Evolutionary conservation across 1,140 invertebrate species (phyloP).

Genomic region (Pseudomyrmex pallidus): DNA sequence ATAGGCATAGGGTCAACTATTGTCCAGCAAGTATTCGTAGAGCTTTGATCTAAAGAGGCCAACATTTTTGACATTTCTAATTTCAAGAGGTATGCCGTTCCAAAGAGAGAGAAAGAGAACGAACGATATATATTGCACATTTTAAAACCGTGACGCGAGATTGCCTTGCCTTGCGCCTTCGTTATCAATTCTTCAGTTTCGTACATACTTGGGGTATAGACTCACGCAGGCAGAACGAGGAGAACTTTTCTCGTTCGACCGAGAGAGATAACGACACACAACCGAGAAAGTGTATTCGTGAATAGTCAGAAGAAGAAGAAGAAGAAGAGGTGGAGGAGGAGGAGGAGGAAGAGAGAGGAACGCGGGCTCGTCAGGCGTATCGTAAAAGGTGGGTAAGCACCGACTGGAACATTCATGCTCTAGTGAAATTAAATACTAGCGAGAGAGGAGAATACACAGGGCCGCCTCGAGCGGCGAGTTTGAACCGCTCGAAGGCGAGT

Average conservation of each 20-base stretch:
- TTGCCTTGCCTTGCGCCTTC: background rate
- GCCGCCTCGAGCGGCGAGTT: constrained; percentile 55
- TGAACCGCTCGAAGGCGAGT: constrained; percentile 62
- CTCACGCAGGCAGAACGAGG: constrained; percentile 63
- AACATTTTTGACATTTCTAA: too few species aligned
- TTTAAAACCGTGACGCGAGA: background rate
- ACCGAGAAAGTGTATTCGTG: too few species aligned
- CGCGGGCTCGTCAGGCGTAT: constrained; percentile 70
- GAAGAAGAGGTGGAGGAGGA: constrained; percentile 22
- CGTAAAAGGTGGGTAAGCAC: constrained; percentile 74
- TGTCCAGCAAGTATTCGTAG: too few species aligned
- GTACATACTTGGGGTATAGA: constrained; percentile 29
- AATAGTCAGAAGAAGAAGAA: constrained; percentile 8
- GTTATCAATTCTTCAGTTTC: constrained; percentile 62
- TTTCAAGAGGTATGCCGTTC: too few species aligned
- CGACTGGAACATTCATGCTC: constrained; percentile 77
- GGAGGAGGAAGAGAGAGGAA: constrained; percentile 26
- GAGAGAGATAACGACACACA: constrained; percentile 16
- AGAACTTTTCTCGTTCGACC: constrained; percentile 55
- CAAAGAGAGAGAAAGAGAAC: background rate
- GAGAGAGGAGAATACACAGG: constrained; percentile 38
- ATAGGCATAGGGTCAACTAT: too few species aligned
- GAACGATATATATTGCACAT: too few species aligned
- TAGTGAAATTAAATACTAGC: constrained; percentile 79
- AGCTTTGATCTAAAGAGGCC: too few species aligned